Evolutionary conservation across 2,888 invertebrate species (phyloP), one percentile per base, ranked within the genome.

Genomic region (Xestia xanthographa): DNA sequence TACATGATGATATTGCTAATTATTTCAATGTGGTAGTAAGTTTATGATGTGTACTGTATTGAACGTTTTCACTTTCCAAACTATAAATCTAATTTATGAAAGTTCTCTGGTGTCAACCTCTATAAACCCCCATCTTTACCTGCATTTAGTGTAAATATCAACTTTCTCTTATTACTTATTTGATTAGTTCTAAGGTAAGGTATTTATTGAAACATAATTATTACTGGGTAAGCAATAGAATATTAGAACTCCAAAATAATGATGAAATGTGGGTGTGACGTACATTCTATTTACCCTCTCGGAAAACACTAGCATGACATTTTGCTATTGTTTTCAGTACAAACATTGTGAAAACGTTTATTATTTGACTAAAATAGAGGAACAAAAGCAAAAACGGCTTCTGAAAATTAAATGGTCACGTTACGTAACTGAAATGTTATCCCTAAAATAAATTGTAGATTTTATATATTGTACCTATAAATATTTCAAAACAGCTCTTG

Each of bases 111-210:
- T 67, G 77, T 67, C 67, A 77, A 34, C 17, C 17, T 56, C n/a
- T 34, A 63, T 75, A 62, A 66, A 56, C 20, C 60, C 5, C 50
- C n/a, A 66, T 66, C 17, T 75, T 38, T 43, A 26, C 2, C 53
- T 22, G 82, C 41, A 53, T 62, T 62, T 38, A 4, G 45, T 29
- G 12, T 60, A 38, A 38, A 41, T 66, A 38, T 34, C 17, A 48
- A 66, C 78, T 82, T 82, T 79, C 79, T 56, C 66, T 26, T 50
- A 41, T n/a, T n/a, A n/a, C 8, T 48, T 38, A n/a, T 38, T 48
- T 66, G 8, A n/a, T 8, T n/a, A 63, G 38, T 1, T 41, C 38
- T n/a, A n/a, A n/a, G n/a, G n/a, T n/a, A n/a, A n/a, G n/a, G 8
- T 41, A n/a, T 41, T n/a, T 41, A 53, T 71, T 72, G 34, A 67